Evolutionary conservation across 2,888 invertebrate species (phyloP).

Genomic region (Cephonodes hylas): DNA sequence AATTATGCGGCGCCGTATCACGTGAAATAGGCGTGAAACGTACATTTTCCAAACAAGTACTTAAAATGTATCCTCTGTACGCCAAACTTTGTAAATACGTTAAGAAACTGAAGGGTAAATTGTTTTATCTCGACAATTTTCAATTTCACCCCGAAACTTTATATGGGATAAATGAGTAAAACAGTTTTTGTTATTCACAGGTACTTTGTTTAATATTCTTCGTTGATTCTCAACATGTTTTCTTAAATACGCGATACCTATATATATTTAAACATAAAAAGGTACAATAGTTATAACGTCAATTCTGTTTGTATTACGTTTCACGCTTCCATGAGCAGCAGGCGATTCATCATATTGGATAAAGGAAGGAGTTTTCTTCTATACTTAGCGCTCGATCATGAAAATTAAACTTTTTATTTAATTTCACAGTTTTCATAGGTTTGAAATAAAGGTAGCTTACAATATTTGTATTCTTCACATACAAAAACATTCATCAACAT

Average conservation of each 20-base stretch:
- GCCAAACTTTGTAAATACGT: background rate
- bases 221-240: background rate
- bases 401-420: background rate
- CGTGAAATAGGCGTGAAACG: background rate
- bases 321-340: background rate
- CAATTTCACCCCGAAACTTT: background rate
- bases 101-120: conserved; percentile 8
- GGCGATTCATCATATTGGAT: background rate
- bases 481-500: background rate
- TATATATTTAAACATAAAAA: background rate
- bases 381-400: background rate
- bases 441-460: background rate
- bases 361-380: background rate
- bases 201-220: too few species aligned
- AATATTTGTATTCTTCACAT: background rate
- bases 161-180: background rate
- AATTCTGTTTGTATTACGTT: background rate
- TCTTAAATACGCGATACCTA: background rate
- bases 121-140: conserved; percentile 4
- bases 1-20: conserved; percentile 18
- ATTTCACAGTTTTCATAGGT: background rate
- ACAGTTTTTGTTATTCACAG: too few species aligned
- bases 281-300: background rate
- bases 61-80: background rate
- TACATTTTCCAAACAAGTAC: background rate